These are phyloP conservation scores for Sebastes flavidus DNA, from an alignment of 2,797 vertebrate species.

Conservation along the genomic window DNA sequence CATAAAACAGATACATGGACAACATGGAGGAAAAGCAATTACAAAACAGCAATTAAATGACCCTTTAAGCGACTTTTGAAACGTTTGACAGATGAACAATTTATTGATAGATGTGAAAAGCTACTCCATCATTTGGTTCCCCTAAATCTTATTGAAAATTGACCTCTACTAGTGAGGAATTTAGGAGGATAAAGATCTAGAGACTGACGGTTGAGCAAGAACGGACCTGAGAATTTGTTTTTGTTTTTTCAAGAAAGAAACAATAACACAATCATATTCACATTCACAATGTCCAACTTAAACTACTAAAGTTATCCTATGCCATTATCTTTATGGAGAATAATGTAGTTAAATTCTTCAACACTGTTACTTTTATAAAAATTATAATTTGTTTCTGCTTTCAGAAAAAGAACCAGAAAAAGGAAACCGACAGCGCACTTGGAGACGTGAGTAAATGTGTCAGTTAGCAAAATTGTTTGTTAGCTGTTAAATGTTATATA, in stretches of 20 bases:
- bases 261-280: neutral
- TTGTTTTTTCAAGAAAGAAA: neutral
- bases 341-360: neutral
- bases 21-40: no score
- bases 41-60: no score
- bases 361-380: neutral
- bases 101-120: no score
- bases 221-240: no score
- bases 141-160: no score
- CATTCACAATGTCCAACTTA: neutral
- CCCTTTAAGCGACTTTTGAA: no score
- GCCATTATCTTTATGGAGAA: neutral
- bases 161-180: no score
- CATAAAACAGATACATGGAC: no score
- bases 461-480: neutral
- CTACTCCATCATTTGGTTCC: no score
- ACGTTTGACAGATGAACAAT: no score
- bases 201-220: no score
- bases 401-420: slow-evolving; percentile 78
- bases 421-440: slow-evolving; percentile 56
- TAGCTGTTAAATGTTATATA: neutral
- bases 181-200: no score
- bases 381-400: neutral
- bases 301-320: neutral
- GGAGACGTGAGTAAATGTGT: slow-evolving; percentile 82